A percentile compares a stretch with the other conserved stretches of the same genome.
Evolutionary conservation across 2,888 invertebrate genomes (phyloP).

Genomic region (Euspilapteryx auroguttella): DNA sequence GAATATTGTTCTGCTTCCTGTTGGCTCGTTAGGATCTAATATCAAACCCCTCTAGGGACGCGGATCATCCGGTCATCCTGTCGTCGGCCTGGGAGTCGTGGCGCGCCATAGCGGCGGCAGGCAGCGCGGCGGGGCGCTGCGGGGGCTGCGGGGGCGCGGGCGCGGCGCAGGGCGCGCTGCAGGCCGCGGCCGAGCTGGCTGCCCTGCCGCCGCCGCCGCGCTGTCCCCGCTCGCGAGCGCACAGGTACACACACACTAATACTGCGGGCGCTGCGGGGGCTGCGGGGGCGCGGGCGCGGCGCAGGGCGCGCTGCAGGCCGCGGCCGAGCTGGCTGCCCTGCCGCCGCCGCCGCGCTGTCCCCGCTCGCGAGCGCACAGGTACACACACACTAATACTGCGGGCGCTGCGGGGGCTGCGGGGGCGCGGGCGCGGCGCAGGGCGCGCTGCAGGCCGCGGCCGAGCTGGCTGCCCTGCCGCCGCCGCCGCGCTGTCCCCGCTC

Average conservation of each 20-base stretch:
- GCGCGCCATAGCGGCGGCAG: conserved; percentile 64
- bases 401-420: conserved; percentile 15
- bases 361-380: conserved; percentile 12
- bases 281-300: conserved; percentile 14
- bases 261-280: conserved; percentile 17
- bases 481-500: conserved; percentile 12
- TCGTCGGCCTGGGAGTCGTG: not conserved
- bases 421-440: conserved; percentile 15
- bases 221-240: conserved; percentile 15
- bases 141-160: conserved; percentile 11
- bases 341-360: conserved; percentile 16
- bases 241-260: not conserved
- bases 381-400: conserved; percentile 5
- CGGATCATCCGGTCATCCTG: no score
- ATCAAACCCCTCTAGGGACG: no score
- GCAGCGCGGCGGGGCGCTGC: conserved; percentile 23
- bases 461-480: conserved; percentile 16
- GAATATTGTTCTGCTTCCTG: no score
- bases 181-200: conserved; percentile 15
- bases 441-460: conserved; percentile 15
- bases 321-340: conserved; percentile 13
- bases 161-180: conserved; percentile 15
- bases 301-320: conserved; percentile 16
- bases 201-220: conserved; percentile 16
- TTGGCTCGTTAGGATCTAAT: no score